Evolutionary conservation across 2,888 invertebrate species (phyloP).

Genomic region (Philopedon plagiatum): DNA sequence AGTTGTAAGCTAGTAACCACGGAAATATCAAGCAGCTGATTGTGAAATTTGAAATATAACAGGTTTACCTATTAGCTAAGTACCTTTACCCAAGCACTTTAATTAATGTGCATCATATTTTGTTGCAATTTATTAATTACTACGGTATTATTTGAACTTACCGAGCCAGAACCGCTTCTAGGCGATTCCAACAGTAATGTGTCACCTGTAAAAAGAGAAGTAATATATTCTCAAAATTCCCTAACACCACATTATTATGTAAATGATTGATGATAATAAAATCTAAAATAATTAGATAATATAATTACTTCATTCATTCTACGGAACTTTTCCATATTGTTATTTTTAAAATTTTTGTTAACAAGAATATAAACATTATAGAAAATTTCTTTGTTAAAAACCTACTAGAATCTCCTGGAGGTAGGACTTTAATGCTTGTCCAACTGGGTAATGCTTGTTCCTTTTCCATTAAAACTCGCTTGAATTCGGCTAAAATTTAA

Average conservation of each 20-base stretch:
- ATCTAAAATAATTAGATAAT: no score
- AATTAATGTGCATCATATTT: neutral
- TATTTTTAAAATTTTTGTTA: no score
- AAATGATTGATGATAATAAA: no score
- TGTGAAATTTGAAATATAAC: no score
- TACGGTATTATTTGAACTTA: slow-evolving; percentile 38
- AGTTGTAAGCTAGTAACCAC: no score
- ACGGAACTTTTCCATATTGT: no score
- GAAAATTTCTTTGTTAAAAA: no score
- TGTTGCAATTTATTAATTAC: neutral
- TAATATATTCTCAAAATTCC: neutral
- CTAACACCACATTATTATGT: neutral
- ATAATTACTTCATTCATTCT: no score
- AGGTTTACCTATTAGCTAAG: no score
- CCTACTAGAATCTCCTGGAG: slow-evolving; percentile 53
- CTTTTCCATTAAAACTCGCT: slow-evolving; percentile 57
- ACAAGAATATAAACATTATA: no score
- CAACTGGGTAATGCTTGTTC: slow-evolving; percentile 49
- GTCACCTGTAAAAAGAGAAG: slow-evolving; percentile 48
- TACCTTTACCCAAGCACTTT: neutral
- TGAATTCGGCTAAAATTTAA: slow-evolving; percentile 59
- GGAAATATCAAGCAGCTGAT: no score
- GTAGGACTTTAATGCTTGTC: slow-evolving; percentile 49
- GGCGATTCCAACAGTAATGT: slow-evolving; percentile 52
- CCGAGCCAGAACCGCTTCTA: slow-evolving; percentile 47